A percentile compares a stretch with the other conserved stretches of the same genome.
phyloP scores from a whole-genome alignment of 2,113 vertebrate genomes.

The Rhinolophus sinicus region DNA sequence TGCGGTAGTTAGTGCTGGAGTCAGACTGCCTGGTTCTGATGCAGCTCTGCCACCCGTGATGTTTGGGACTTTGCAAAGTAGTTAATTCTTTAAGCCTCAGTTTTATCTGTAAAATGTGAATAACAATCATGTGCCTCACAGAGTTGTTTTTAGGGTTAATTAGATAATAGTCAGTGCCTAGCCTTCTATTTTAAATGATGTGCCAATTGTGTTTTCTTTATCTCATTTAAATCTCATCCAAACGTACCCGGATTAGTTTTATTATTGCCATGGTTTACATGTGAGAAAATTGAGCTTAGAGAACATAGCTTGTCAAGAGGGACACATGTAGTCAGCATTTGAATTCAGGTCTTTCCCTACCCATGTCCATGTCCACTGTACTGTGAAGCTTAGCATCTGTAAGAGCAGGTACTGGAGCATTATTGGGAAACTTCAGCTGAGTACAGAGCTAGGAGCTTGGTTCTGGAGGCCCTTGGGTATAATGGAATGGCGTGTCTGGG shows the following conservation, averaged over 20 bases:
- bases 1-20: rapidly evolving
- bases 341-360: background rate
- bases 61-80: rapidly evolving
- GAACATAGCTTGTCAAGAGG: background rate
- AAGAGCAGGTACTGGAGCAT: background rate
- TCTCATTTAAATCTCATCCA: background rate
- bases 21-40: background rate
- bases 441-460: background rate
- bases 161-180: background rate
- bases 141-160: background rate
- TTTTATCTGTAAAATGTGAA: background rate
- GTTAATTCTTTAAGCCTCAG: background rate
- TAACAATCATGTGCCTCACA: background rate
- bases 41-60: background rate
- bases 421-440: background rate
- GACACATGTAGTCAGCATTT: background rate
- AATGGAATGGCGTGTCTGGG: background rate
- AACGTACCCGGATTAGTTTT: background rate
- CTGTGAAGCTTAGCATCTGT: background rate
- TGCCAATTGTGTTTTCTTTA: background rate
- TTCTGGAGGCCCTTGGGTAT: background rate
- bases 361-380: too few species aligned
- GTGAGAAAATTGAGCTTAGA: background rate
- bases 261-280: background rate
- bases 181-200: background rate